Base-by-base conservation (phyloP, 2,888 invertebrate genomes). In the Drosophila birchii region DNA sequence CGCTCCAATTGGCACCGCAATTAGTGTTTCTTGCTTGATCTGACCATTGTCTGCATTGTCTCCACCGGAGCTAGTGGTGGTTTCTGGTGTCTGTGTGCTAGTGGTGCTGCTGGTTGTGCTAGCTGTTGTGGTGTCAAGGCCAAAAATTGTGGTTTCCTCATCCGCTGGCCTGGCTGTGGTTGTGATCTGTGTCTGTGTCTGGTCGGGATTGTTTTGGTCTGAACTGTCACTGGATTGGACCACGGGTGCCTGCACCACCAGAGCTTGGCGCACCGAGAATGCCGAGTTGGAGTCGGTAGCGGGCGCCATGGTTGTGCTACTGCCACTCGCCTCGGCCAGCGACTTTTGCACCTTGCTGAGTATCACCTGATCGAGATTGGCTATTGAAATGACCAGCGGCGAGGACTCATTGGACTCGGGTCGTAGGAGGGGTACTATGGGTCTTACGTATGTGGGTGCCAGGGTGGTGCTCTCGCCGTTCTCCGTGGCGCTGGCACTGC, bases 391-490 rank as follows among this genome's bases (percentile, higher is more conserved):
- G 78, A 93, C 92, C 85, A 93, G 83, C 74, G 92, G 92, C 78
- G 92, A 90, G 81, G 92, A 92, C 83, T 92, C 92, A 86, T 93
- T 93, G 70, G 91, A 92, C 87, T 92, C 91, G 74, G 92, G 92
- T 73, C 92, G 88, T 60, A 92, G 78, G 59, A 92, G 86, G 78
- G 92, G 91, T 80, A 91, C 90, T 80, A 91, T 90, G 47, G 92
- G 91, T 83, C 92, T 92, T 85, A 91, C 90, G 80, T 92, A 92
- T 78, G 70, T 73, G 11, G 86, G 55, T 7, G 55, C 41, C 55
- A 47, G 12, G 12, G 78, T 76, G 26, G 78, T 36, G 76, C 44
- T 36, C 45, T 20, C 16, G 68, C 34, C 18, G 49, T 49, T 56
- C 38, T 64, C 62, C 36, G 49, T 39, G 26, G 45, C 66, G 14